Base-by-base conservation (phyloP, 2,797 vertebrate genomes). In the Vultur gryphus region DNA sequence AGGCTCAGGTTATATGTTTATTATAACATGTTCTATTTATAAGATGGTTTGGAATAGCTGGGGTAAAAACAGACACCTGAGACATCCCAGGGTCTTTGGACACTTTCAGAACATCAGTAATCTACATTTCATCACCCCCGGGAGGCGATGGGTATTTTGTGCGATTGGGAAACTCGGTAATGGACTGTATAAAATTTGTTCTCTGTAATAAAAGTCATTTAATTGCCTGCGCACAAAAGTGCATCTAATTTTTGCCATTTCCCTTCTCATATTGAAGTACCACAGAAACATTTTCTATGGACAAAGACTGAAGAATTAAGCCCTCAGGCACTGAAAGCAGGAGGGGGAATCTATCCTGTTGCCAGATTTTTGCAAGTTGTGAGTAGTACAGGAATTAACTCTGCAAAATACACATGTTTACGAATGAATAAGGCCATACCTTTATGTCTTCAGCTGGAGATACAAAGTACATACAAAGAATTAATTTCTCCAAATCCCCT, bases 361-460 rank as follows among this genome's bases (percentile, higher is more conserved):
- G 1, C 11, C 78, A 65, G 13, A 51, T 28, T 94, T 83, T 25
- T 59, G 7, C 26, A 66, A 58, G 15, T 0, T 66, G 55, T 61
- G 49, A 65, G 18, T 25, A 64, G 7, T 6, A n/a, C 10, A 73
- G 37, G 70, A 59, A 21, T 58, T 54, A 57, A 46, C 4, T 64
- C 26, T 25, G 9, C 35, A 90, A 65, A 89, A 67, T 3, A 4
- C 16, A 17, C 1, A 1, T 2, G 1, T 26, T 80, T 67, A 55
- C 11, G 21, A 28, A 65, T 2, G 0, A 81, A 35, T 43, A 28
- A 43, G 31, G 18, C 18, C 2, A 1, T 18, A 33, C 41, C 41
- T 84, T 80, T 64, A 3, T 62, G 75, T 54, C 41, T 89, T 87
- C 49, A 46, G 33, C 21, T 86, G 76, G 79, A 89, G 39, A 44